These are phyloP conservation scores for Asbolus verrucosus DNA, from an alignment of 1,140 invertebrate species.

Conservation along the genomic window DNA sequence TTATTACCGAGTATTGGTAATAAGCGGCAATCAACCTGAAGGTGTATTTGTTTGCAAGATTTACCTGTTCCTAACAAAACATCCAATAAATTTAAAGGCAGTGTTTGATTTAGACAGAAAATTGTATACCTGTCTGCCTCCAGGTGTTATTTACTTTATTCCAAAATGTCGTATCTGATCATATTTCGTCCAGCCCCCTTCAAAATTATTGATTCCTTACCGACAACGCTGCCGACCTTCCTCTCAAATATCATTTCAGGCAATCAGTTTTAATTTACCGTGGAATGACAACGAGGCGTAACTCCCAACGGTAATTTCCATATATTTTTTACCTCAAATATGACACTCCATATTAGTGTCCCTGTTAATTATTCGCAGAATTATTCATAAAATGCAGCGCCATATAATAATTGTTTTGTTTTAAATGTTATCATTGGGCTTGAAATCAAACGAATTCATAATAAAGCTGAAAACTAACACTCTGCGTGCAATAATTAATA, in stretches of 20 bases:
- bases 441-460: constrained; percentile 11
- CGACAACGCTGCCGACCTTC: background rate
- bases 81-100: constrained; percentile 11
- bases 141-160: constrained; percentile 35
- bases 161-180: constrained; percentile 17
- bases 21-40: background rate
- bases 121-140: constrained; percentile 15
- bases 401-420: background rate
- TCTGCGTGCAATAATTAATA: constrained; percentile 26
- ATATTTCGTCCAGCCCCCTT: constrained; percentile 24
- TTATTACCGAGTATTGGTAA: background rate
- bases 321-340: constrained; percentile 3
- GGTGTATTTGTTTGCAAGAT: background rate
- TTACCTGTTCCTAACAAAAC: constrained; percentile 14
- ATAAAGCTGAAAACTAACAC: constrained; percentile 14
- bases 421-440: constrained; percentile 4
- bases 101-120: constrained; percentile 24
- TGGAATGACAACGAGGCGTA: no score
- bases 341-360: no score
- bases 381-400: background rate
- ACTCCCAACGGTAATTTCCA: background rate
- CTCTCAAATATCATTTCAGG: constrained; percentile 24
- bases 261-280: constrained; percentile 28
- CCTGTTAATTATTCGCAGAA: background rate
- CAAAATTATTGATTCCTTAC: constrained; percentile 11